These are phyloP conservation scores for Cosmorhoe ocellata DNA, from an alignment of 2,888 invertebrate genomes.

Conservation along the genomic window DNA sequence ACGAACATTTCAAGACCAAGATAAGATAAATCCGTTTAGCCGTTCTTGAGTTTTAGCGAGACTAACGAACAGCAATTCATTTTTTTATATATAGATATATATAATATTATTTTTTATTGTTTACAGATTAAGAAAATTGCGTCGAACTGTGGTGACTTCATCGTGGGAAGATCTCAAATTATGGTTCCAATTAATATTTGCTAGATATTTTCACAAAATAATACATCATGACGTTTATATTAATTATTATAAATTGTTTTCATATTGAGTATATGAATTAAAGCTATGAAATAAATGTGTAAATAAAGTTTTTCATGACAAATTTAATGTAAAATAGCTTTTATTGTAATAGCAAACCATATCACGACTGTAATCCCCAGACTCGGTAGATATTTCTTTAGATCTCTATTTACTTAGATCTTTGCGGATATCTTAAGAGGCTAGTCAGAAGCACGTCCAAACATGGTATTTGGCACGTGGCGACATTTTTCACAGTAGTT, in stretches of 20 bases:
- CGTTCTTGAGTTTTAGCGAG: too few species aligned
- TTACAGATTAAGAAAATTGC: conserved; percentile 13
- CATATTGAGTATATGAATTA: conserved; percentile 61
- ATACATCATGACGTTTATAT: conserved; percentile 18
- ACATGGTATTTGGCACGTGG: too few species aligned
- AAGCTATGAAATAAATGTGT: conserved; percentile 29
- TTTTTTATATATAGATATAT: too few species aligned
- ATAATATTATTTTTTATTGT: conserved; percentile 2
- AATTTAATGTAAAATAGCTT: not conserved
- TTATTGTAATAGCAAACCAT: not conserved
- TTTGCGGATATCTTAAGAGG: too few species aligned
- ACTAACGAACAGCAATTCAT: too few species aligned
- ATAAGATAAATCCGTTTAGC: too few species aligned
- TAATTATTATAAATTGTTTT: conserved; percentile 33
- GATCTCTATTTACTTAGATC: too few species aligned
- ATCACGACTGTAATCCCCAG: too few species aligned
- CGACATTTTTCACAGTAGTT: too few species aligned
- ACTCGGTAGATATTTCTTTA: too few species aligned
- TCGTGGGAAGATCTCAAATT: conserved; percentile 10
- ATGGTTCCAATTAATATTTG: conserved; percentile 13
- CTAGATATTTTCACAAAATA: conserved; percentile 9
- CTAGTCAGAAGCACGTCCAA: too few species aligned
- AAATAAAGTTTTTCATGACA: conserved; percentile 28
- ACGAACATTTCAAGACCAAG: too few species aligned
- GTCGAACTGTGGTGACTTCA: not conserved